Evolutionary conservation across 2,113 vertebrate species (phyloP).

Genomic region (Thinocorus orbignyianus): DNA sequence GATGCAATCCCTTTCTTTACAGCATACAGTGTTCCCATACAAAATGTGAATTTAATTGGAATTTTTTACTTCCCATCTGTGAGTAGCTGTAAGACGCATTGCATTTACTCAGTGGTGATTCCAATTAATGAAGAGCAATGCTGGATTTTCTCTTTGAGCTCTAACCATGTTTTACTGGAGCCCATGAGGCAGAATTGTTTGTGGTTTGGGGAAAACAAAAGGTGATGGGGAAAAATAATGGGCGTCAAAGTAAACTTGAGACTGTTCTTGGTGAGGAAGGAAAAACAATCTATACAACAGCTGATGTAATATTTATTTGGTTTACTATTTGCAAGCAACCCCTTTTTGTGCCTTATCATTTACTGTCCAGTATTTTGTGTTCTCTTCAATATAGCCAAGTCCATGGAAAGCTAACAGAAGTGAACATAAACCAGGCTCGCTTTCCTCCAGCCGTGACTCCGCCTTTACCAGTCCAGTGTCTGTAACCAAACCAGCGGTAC

Average conservation of each 20-base stretch:
- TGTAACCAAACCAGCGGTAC: slow-evolving; percentile 91
- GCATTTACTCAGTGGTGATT: neutral
- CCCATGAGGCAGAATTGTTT: neutral
- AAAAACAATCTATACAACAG: neutral
- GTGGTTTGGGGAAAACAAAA: neutral
- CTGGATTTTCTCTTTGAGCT: neutral
- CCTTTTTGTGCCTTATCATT: neutral
- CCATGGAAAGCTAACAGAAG: slow-evolving; percentile 93
- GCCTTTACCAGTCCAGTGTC: slow-evolving; percentile 96
- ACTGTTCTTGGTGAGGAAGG: neutral
- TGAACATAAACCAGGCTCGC: slow-evolving; percentile 90
- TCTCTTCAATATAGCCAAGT: slow-evolving; percentile 80
- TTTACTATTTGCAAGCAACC: neutral
- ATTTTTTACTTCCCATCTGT: neutral
- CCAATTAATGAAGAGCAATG: neutral
- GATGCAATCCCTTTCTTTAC: neutral
- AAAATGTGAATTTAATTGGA: neutral
- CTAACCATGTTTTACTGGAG: neutral
- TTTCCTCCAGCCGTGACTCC: slow-evolving; percentile 91
- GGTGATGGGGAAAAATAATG: neutral
- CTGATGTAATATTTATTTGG: neutral
- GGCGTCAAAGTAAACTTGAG: neutral
- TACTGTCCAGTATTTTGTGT: neutral
- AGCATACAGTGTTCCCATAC: neutral
- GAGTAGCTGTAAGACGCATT: neutral